Evolutionary conservation across 2,113 vertebrate species (phyloP), one percentile per base, ranked within the genome.

Genomic region (Mirounga angustirostris): DNA sequence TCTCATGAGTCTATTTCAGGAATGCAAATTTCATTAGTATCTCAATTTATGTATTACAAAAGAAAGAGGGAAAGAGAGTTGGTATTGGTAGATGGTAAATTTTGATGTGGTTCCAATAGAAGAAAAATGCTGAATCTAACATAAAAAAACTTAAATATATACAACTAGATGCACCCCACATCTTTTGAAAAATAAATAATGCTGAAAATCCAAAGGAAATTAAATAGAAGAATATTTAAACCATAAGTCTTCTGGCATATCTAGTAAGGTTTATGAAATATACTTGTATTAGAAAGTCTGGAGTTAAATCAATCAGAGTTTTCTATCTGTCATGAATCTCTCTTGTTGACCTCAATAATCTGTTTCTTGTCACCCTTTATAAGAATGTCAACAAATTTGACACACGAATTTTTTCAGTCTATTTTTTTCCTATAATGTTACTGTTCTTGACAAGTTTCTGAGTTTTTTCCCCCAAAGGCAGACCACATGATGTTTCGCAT

Each of bases 341-440:
- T 85, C 19, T 59, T 43, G 30, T 67, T 81, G n/a, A 76, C 52
- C 19, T 82, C 26, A 96, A 16, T 79, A 65, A 92, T 82, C 46
- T 91, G 19, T 8, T 94, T 54, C 43, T 78, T 82, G 65, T 33
- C 24, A 86, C 15, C 8, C 0, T 94, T 96, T 83, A 67, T 83
- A 94, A 92, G 22, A 92, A 85, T 71, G 40, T 52, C 43, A 86
- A 80, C n/a, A 87, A 52, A 59, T 65, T 79, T 94, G 84, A 87
- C 36, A 89, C n/a, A 78, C 43, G 9, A 61, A 73, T 63, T 96
- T 65, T 88, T 94, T 93, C 33, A 58, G 11, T 56, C 4, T 82
- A 15, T 54, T 61, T 2, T 56, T 89, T 50, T 69, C 67, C 26
- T 43, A 78, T 90, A 96, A 80, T 80, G 9, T 87, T 84, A 28